Evolutionary conservation across 2,113 vertebrate species (phyloP), one percentile per base, ranked within the genome.

Genomic region (Albula goreensis): DNA sequence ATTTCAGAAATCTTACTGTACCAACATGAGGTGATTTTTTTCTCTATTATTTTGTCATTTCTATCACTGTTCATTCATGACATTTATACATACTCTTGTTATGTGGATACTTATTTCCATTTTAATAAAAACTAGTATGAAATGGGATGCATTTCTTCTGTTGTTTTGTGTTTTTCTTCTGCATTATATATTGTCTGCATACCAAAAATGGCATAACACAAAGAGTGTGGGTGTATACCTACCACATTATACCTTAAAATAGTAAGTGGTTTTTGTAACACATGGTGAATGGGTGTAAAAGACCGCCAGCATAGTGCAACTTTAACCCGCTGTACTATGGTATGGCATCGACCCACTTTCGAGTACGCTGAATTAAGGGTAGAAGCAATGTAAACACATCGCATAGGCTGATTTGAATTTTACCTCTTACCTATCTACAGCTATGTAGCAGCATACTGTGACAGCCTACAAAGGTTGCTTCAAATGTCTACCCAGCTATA

Each of bases 241-340:
- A 74, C 70, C 70, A 74, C 70, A 74, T 74, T 74, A 31, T 74
- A 74, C 22, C 70, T 74, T 74, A 74, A 74, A 74, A 74, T 74
- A 74, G 70, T 22, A 74, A 74, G 70, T 31, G 22, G 22, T 74
- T 74, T 41, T 8, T n/a, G n/a, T 2, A 12, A 10, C 70, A 70
- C 31, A 74, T 74, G 70, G 70, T 74, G 70, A 74, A 70, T 56
- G 63, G 22, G 22, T 74, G 22, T 31, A n/a, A 60, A 15, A 70
- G 63, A 70, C 17, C 10, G n/a, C 11, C n/a, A 74, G 31, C 70
- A 74, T 7, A 56, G 12, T 12, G 12, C 53, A 25, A 10, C 70
- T 74, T 31, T 74, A 74, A 74, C 70, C 70, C 70, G 25, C n/a
- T 74, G n/a, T 74, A 1, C 70, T 31, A 74, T 31, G 70, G 5